Evolutionary conservation across 1,140 invertebrate species (phyloP).

Genomic region (Drosophila lini): DNA sequence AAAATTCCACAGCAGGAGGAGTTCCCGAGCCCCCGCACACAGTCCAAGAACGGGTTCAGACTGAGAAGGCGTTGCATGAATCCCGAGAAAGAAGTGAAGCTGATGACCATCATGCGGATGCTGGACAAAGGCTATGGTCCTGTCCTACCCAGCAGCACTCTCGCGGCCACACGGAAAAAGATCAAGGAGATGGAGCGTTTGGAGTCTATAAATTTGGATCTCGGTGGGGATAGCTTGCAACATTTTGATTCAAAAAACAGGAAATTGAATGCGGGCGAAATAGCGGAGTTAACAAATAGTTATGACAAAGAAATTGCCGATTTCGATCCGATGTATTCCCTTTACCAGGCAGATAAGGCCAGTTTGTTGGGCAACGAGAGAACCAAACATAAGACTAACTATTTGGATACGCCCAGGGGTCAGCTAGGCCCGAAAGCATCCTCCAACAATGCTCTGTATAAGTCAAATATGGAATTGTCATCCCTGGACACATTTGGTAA

Average conservation of each 20-base stretch:
- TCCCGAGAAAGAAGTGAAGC: neutral
- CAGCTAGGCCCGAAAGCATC: neutral
- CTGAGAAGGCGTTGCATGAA: neutral
- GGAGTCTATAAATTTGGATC: too few species aligned
- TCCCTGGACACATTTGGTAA: neutral
- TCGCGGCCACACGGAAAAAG: neutral
- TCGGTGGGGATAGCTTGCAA: neutral
- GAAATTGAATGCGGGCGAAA: neutral
- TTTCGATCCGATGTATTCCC: constrained; percentile 29
- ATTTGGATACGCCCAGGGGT: constrained; percentile 28
- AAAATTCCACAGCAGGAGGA: neutral
- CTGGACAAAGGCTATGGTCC: neutral
- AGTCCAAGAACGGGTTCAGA: neutral
- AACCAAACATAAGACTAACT: constrained; percentile 11
- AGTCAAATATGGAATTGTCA: neutral
- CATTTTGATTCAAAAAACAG: neutral
- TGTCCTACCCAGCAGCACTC: neutral
- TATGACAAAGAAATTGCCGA: constrained; percentile 54
- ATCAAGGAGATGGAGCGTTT: neutral
- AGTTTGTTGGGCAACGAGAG: constrained; percentile 43
- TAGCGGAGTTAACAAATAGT: constrained; percentile 44
- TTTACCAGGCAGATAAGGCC: constrained; percentile 19
- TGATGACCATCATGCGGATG: neutral
- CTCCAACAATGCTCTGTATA: neutral
- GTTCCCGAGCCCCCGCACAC: neutral